These are phyloP conservation scores for Heliangelus exortis DNA, from an alignment of 2,797 vertebrate genomes.

Conservation along the genomic window DNA sequence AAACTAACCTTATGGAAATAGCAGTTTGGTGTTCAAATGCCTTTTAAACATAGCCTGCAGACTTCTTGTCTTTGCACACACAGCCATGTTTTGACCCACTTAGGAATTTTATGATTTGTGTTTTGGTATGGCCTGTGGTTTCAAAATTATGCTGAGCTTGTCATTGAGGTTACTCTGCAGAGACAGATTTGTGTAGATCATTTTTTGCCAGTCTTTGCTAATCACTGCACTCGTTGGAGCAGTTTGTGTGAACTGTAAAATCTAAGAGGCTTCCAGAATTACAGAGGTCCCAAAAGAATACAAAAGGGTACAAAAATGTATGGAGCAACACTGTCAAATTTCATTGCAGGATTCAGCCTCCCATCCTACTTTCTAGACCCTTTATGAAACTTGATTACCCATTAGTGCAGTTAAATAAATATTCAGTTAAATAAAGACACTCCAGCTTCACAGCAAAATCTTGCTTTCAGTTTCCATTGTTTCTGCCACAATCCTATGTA, in stretches of 20 bases:
- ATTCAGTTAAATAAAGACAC: not conserved
- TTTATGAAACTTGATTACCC: not conserved
- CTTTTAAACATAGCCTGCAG: not conserved
- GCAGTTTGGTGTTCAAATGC: not conserved
- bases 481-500: not conserved
- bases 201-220: not conserved
- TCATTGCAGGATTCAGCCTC: not conserved
- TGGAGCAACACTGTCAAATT: not conserved
- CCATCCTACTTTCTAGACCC: not conserved
- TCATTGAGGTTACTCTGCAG: not conserved
- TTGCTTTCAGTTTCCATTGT: not conserved
- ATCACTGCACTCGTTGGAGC: not conserved
- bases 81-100: not conserved
- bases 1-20: not conserved
- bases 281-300: not conserved
- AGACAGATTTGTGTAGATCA: not conserved
- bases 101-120: not conserved
- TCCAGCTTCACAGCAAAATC: not conserved
- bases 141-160: constrained; percentile 21
- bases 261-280: not conserved
- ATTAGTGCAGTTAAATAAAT: not conserved
- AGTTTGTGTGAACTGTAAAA: not conserved
- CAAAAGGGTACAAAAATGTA: not conserved
- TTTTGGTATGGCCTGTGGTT: not conserved
- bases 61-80: not conserved